Evolutionary conservation across 2,797 vertebrate genomes (phyloP).

Genomic region (Bradypodion pumilum): DNA sequence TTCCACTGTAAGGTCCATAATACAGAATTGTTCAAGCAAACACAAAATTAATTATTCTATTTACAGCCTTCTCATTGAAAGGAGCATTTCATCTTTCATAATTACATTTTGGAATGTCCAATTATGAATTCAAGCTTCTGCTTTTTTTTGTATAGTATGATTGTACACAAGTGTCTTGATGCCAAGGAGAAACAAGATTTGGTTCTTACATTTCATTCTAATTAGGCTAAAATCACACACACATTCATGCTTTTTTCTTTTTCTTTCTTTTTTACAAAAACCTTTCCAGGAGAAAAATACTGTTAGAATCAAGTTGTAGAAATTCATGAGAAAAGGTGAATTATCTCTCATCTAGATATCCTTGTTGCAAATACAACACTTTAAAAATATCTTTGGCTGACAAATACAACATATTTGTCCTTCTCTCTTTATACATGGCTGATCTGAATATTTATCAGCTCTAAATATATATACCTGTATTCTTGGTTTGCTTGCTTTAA

Average conservation of each 20-base stretch:
- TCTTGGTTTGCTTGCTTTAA: not conserved
- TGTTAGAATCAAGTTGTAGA: constrained; percentile 45
- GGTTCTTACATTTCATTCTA: constrained; percentile 63
- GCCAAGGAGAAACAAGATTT: constrained; percentile 65
- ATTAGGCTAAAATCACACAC: constrained; percentile 52
- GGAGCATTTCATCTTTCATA: constrained; percentile 99
- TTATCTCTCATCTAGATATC: constrained; percentile 31
- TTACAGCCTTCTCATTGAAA: constrained; percentile 99
- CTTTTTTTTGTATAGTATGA: constrained; percentile 80
- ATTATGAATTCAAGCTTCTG: constrained; percentile 89
- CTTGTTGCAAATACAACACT: constrained; percentile 28
- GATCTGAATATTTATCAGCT: not conserved
- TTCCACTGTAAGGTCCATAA: constrained; percentile 94
- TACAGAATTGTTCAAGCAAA: constrained; percentile 99
- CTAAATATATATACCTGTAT: not conserved
- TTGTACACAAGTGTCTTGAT: constrained; percentile 70
- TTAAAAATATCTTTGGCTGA: constrained; percentile 38
- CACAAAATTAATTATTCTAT: constrained; percentile 99
- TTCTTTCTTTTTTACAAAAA: not conserved
- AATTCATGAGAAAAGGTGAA: not conserved
- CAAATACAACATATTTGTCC: constrained; percentile 41
- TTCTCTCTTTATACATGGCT: constrained; percentile 18
- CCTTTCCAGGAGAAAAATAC: constrained; percentile 51
- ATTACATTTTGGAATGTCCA: constrained; percentile 98
- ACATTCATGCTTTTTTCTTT: constrained; percentile 21